These are phyloP conservation scores for Xestobium rufovillosum DNA, from an alignment of 2,888 invertebrate species.

Conservation along the genomic window DNA sequence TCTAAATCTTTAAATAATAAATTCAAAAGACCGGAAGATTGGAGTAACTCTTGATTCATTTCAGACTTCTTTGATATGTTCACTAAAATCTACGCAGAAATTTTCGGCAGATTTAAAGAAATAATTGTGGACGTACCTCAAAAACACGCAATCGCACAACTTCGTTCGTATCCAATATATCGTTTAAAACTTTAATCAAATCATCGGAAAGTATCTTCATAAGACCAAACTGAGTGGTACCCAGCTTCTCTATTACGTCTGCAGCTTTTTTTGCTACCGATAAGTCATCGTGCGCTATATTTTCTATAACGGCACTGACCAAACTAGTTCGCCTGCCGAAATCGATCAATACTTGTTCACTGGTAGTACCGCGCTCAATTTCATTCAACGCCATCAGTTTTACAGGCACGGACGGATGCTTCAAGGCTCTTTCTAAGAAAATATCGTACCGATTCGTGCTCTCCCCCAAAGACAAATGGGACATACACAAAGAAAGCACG, in stretches of 20 bases:
- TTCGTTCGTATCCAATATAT: constrained; percentile 51
- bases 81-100: constrained; percentile 50
- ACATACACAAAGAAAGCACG: constrained; percentile 56
- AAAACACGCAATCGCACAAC: constrained; percentile 60
- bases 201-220: constrained; percentile 48
- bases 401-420: constrained; percentile 55
- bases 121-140: constrained; percentile 44
- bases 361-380: constrained; percentile 41
- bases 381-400: constrained; percentile 57
- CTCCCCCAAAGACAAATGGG: constrained; percentile 54
- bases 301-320: constrained; percentile 49
- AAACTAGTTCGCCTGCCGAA: constrained; percentile 38
- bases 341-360: constrained; percentile 30
- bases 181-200: constrained; percentile 50
- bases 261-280: constrained; percentile 55
- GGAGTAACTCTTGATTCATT: constrained; percentile 52
- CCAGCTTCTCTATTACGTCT: constrained; percentile 47
- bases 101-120: constrained; percentile 4
- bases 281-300: constrained; percentile 53
- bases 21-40: constrained; percentile 56
- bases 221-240: constrained; percentile 42
- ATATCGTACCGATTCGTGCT: constrained; percentile 52
- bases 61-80: constrained; percentile 56
- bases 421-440: constrained; percentile 53
- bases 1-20: constrained; percentile 60